phyloP scores from a whole-genome alignment of 2,797 vertebrate species.

The Chaenodraco wilsoni region DNA sequence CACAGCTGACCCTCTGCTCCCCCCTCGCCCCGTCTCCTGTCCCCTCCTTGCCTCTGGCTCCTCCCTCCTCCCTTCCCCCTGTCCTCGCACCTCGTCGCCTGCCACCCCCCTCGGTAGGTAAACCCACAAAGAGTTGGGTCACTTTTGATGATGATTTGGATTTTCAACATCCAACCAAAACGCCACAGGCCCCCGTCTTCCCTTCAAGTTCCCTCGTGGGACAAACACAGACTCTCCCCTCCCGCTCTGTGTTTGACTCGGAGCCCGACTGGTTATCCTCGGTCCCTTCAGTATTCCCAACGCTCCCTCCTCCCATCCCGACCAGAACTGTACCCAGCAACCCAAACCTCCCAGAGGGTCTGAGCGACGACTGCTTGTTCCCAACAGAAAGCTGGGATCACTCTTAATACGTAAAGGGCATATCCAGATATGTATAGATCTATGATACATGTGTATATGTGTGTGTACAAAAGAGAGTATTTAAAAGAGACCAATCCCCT shows the following conservation, averaged over 20 bases:
- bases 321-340: constrained; percentile 78
- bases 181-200: constrained; percentile 49
- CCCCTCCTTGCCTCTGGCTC: constrained; percentile 57
- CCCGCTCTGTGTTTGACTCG: constrained; percentile 70
- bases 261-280: constrained; percentile 83
- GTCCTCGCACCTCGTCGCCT: constrained; percentile 43
- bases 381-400: constrained; percentile 85
- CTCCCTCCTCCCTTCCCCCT: constrained; percentile 52
- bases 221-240: constrained; percentile 69
- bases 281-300: constrained; percentile 74
- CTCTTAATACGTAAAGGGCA: constrained; percentile 54
- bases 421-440: constrained; percentile 76
- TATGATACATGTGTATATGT: constrained; percentile 72
- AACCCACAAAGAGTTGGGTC: constrained; percentile 89
- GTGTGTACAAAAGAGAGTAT: constrained; percentile 76
- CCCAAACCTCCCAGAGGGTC: constrained; percentile 72
- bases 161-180: constrained; percentile 63
- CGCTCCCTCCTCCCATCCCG: constrained; percentile 83
- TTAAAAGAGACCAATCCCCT: constrained; percentile 63
- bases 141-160: constrained; percentile 90
- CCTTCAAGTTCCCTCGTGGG: constrained; percentile 51
- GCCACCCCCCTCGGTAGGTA: constrained; percentile 55
- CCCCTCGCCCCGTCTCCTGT: constrained; percentile 29
- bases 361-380: constrained; percentile 74
- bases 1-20: constrained; percentile 38